A percentile compares a stretch with the other conserved stretches of the same genome.
Conservation (phyloP, 1,140 invertebrate species). For the Ooceraea biroi region DNA sequence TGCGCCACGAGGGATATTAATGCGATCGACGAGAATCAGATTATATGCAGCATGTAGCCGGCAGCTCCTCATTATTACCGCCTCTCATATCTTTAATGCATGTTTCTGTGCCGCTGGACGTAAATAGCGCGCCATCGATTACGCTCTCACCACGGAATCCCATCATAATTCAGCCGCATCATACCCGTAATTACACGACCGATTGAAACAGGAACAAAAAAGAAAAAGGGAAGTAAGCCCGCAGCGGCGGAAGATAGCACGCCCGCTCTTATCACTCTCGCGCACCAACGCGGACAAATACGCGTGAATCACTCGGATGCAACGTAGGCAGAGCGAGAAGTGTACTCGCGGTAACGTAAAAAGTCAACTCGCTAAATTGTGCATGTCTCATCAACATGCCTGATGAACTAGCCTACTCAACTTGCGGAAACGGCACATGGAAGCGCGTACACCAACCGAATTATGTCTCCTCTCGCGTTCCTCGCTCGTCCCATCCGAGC, state of each 20-base stretch:
- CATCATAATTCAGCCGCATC: constrained; percentile 20
- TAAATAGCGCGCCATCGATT: constrained; percentile 29
- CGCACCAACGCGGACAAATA: neutral
- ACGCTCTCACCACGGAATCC: constrained; percentile 24
- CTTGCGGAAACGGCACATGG: constrained; percentile 25
- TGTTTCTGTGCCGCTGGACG: neutral
- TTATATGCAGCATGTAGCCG: neutral
- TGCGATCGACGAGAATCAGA: neutral
- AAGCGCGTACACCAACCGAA: constrained; percentile 47
- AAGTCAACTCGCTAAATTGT: constrained; percentile 60
- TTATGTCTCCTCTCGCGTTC: constrained; percentile 13
- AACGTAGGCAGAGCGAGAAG: constrained; percentile 34
- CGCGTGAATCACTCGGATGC: neutral
- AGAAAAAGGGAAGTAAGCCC: constrained; percentile 11
- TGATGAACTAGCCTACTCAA: constrained; percentile 47
- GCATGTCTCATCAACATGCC: constrained; percentile 62
- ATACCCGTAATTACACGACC: constrained; percentile 25
- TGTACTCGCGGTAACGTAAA: constrained; percentile 20
- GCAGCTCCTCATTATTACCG: neutral
- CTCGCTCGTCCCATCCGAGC: neutral
- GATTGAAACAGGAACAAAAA: constrained; percentile 22
- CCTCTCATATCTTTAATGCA: neutral
- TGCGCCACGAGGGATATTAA: neutral
- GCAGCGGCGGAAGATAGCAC: neutral
- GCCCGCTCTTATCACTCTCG: neutral